These are phyloP conservation scores for Agonopterix subpropinquella DNA, from an alignment of 2,888 invertebrate species.

Conservation along the genomic window DNA sequence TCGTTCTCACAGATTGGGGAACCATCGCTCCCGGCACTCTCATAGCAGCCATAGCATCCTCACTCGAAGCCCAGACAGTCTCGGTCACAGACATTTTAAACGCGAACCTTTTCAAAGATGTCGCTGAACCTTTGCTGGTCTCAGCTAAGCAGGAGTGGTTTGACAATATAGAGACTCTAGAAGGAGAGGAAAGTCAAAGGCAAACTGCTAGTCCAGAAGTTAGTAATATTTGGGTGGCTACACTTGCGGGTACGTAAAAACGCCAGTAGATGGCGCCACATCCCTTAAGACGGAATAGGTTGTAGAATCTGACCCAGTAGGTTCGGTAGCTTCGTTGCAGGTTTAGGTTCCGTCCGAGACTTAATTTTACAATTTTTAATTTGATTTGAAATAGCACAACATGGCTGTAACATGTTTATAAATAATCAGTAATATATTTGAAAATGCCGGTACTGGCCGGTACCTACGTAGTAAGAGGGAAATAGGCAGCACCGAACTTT, in stretches of 20 bases:
- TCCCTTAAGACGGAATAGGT: too few relatives aligned
- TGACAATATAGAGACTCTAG: slow-evolving; percentile 46
- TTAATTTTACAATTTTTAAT: too few relatives aligned
- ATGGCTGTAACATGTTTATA: too few relatives aligned
- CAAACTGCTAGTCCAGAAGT: slow-evolving; percentile 43
- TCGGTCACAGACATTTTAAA: slow-evolving; percentile 62
- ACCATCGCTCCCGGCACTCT: slow-evolving; percentile 76
- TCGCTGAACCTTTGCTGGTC: slow-evolving; percentile 51
- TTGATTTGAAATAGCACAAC: too few relatives aligned
- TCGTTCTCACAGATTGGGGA: slow-evolving; percentile 78
- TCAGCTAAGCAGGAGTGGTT: slow-evolving; percentile 55
- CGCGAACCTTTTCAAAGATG: slow-evolving; percentile 52
- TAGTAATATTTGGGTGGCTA: slow-evolving; percentile 78
- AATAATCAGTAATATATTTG: too few relatives aligned
- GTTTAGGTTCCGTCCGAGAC: too few relatives aligned
- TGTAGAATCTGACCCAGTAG: too few relatives aligned
- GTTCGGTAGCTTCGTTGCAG: too few relatives aligned
- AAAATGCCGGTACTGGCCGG: too few relatives aligned
- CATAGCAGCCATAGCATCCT: slow-evolving; percentile 76
- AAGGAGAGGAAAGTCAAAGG: slow-evolving; percentile 17
- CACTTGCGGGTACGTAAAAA: slow-evolving; percentile 69
- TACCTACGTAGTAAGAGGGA: too few relatives aligned
- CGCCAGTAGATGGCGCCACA: neutral
- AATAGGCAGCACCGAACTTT: too few relatives aligned
- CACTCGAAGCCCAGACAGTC: slow-evolving; percentile 76